A percentile compares a stretch with the other conserved stretches of the same genome.
Evolutionary conservation across 2,888 invertebrate genomes (phyloP).

Genomic region (Herminia tarsipennalis): DNA sequence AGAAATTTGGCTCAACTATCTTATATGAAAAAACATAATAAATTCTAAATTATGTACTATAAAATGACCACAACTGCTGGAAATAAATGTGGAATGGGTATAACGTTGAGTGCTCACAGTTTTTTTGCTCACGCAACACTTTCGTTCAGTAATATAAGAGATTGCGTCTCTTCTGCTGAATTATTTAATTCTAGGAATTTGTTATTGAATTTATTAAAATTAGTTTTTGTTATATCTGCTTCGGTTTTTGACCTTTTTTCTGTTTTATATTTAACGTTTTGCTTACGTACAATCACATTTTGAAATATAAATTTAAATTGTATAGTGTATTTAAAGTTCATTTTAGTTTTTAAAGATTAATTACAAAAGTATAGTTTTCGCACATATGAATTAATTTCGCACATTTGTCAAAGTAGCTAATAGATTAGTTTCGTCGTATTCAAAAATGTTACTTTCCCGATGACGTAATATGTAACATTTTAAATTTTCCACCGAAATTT

Average conservation of each 20-base stretch:
- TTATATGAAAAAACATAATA: slow-evolving; percentile 67
- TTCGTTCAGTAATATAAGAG: slow-evolving; percentile 11
- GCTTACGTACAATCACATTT: too few relatives aligned
- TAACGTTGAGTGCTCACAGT: slow-evolving; percentile 21
- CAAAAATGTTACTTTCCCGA: too few relatives aligned
- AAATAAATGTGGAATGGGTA: slow-evolving; percentile 41
- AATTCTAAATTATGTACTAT: slow-evolving; percentile 63
- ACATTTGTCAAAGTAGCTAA: too few relatives aligned
- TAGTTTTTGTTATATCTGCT: not conserved
- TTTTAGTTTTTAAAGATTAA: too few relatives aligned
- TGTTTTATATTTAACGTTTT: not conserved
- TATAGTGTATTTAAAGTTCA: too few relatives aligned
- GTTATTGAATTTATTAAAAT: not conserved
- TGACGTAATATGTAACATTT: too few relatives aligned
- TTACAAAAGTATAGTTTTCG: too few relatives aligned
- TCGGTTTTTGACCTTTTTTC: not conserved
- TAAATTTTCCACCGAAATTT: too few relatives aligned
- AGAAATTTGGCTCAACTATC: slow-evolving; percentile 64
- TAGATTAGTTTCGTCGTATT: too few relatives aligned
- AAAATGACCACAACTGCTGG: slow-evolving; percentile 59
- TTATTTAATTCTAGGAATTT: not conserved
- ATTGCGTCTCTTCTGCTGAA: slow-evolving; percentile 34
- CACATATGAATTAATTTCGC: too few relatives aligned
- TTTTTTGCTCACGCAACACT: slow-evolving; percentile 41
- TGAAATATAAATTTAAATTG: too few relatives aligned